Conservation (phyloP, 35 echinoderm and acorn worm genomes). For the Apostichopus californicus region DNA sequence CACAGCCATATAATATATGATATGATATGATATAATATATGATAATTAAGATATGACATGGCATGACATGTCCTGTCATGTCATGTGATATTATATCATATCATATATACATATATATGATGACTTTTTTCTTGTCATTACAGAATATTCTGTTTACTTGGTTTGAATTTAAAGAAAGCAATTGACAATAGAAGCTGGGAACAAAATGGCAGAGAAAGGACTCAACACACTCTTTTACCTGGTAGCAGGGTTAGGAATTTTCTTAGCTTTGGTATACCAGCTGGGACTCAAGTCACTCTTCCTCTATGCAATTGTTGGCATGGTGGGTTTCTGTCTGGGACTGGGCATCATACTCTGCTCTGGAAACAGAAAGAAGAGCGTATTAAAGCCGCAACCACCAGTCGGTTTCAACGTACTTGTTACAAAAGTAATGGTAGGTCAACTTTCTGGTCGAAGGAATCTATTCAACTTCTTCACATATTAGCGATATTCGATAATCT, state of each 20-base stretch:
- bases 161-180: background rate
- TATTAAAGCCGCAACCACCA: conserved; percentile 43
- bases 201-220: conserved; percentile 32
- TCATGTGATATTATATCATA: too few relatives aligned
- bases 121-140: too few relatives aligned
- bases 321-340: conserved; percentile 75
- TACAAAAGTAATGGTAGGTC: conserved; percentile 89
- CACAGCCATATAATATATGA: too few relatives aligned
- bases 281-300: conserved; percentile 48
- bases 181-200: background rate
- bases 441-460: background rate
- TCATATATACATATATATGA: too few relatives aligned
- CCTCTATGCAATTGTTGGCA: conserved; percentile 58
- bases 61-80: too few relatives aligned
- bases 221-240: conserved; percentile 46
- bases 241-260: conserved; percentile 32
- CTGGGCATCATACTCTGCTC: conserved; percentile 74
- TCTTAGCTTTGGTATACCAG: conserved; percentile 56
- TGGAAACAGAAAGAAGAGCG: conserved; percentile 67
- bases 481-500: too few relatives aligned
- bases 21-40: too few relatives aligned
- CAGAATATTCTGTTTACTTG: too few relatives aligned
- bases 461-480: too few relatives aligned
- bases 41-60: too few relatives aligned
- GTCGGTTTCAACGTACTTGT: conserved; percentile 65